Conservation (phyloP, 2,888 invertebrate species). For the Dolomedes plantarius region DNA sequence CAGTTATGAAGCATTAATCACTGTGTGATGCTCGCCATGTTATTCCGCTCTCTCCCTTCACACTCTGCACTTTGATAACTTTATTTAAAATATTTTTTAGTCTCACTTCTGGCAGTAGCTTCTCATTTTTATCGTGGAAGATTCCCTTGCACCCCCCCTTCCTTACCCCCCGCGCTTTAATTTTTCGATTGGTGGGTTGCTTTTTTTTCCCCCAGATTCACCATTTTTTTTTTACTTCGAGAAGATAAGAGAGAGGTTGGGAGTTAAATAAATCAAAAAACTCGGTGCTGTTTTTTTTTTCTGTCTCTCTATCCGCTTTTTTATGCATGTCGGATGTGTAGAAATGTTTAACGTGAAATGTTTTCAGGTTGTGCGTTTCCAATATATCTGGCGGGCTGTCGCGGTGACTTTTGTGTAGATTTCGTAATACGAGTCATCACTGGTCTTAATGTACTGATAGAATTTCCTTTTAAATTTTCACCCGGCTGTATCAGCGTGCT, state of each 20-base stretch:
- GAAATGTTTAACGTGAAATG: conserved; percentile 34
- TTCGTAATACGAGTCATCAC: conserved; percentile 27
- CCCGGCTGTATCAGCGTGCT: not conserved
- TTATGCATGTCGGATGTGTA: conserved; percentile 11
- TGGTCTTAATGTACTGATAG: conserved; percentile 42
- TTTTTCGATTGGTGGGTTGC: conserved; percentile 37
- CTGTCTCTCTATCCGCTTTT: conserved; percentile 13
- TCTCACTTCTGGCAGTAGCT: conserved; percentile 28
- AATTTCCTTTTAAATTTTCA: conserved; percentile 30
- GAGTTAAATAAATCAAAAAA: conserved; percentile 61
- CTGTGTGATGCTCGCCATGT: conserved; percentile 8
- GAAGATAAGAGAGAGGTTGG: conserved; percentile 38
- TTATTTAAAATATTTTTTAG: conserved; percentile 50
- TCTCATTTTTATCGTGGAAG: conserved; percentile 55
- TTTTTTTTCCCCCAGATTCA: conserved; percentile 28
- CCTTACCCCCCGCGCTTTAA: conserved; percentile 28
- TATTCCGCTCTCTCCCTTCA: conserved; percentile 15
- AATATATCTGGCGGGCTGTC: conserved; percentile 23
- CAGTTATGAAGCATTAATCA: conserved; percentile 67
- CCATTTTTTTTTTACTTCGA: conserved; percentile 25
- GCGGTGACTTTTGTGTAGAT: conserved; percentile 31
- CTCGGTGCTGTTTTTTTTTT: conserved; percentile 21
- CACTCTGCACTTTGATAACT: conserved; percentile 48
- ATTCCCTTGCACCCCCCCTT: not conserved
- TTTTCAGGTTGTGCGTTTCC: conserved; percentile 21